Conservation (phyloP, 2,888 invertebrate genomes). For the Hydriomena furcata region DNA sequence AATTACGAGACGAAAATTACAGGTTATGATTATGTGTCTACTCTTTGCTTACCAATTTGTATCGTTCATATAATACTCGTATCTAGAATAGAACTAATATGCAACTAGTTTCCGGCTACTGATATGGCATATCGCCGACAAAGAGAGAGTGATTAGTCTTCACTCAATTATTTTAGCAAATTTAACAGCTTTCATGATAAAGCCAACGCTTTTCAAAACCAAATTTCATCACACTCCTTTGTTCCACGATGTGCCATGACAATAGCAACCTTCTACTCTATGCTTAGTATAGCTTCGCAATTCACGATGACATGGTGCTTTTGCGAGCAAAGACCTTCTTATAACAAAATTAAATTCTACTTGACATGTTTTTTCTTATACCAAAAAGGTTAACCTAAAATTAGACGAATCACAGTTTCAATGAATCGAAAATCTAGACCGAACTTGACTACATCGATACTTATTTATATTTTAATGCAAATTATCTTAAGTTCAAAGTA, state of each 20-base stretch:
- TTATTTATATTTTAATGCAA: too few species aligned
- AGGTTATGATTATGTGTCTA: background rate
- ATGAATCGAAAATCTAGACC: too few species aligned
- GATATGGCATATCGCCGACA: background rate
- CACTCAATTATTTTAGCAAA: too few species aligned
- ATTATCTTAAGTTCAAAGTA: too few species aligned
- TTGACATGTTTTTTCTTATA: slow-evolving; percentile 5
- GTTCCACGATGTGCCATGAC: too few species aligned
- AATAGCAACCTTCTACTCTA: too few species aligned
- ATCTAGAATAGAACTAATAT: slow-evolving; percentile 6
- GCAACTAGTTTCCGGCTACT: background rate
- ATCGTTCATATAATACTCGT: background rate
- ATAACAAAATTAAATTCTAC: slow-evolving; percentile 4
- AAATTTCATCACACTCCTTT: too few species aligned
- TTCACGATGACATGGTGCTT: slow-evolving; percentile 1
- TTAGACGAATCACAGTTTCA: too few species aligned
- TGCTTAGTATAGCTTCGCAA: background rate
- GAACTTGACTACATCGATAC: too few species aligned
- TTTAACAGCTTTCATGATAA: too few species aligned
- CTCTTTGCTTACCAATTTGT: slow-evolving; percentile 2
- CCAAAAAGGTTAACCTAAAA: background rate
- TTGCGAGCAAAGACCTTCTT: background rate
- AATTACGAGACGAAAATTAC: slow-evolving; percentile 1
- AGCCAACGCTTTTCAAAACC: too few species aligned
- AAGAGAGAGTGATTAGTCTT: background rate